phyloP scores from a whole-genome alignment of 2,888 invertebrate genomes.

The Drosophila eohydei region DNA sequence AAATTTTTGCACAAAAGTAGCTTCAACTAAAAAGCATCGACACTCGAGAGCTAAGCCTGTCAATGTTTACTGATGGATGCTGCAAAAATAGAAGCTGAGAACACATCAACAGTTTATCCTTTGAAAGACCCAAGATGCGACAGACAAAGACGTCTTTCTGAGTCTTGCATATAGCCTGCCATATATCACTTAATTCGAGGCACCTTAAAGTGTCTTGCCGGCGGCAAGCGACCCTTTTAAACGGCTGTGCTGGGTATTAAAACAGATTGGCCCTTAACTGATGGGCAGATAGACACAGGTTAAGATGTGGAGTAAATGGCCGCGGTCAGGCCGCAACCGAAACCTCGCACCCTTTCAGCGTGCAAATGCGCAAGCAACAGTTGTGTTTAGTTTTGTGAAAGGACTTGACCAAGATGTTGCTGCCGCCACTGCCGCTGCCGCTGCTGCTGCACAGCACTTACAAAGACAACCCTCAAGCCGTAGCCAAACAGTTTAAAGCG shows the following conservation, averaged over 20 bases:
- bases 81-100: conserved; percentile 16
- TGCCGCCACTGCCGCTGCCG: background rate
- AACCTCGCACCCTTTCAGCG: conserved; percentile 61
- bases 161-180: background rate
- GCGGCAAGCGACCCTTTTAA: background rate
- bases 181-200: conserved; percentile 1
- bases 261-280: conserved; percentile 48
- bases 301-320: conserved; percentile 24
- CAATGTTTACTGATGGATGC: conserved; percentile 24
- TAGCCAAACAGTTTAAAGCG: conserved; percentile 79
- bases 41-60: conserved; percentile 49
- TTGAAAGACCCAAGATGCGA: background rate
- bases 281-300: conserved; percentile 37
- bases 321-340: conserved; percentile 46
- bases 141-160: background rate
- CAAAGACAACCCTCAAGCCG: conserved; percentile 42
- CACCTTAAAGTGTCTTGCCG: background rate
- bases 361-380: conserved; percentile 69
- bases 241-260: conserved; percentile 28
- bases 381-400: conserved; percentile 71
- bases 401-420: conserved; percentile 45
- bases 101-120: conserved; percentile 12
- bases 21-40: conserved; percentile 54
- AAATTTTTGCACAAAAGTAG: conserved; percentile 51
- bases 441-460: conserved; percentile 16